Evolutionary conservation across 2,797 vertebrate genomes (phyloP), one percentile per base, ranked within the genome.

Genomic region (Sebastes minor): DNA sequence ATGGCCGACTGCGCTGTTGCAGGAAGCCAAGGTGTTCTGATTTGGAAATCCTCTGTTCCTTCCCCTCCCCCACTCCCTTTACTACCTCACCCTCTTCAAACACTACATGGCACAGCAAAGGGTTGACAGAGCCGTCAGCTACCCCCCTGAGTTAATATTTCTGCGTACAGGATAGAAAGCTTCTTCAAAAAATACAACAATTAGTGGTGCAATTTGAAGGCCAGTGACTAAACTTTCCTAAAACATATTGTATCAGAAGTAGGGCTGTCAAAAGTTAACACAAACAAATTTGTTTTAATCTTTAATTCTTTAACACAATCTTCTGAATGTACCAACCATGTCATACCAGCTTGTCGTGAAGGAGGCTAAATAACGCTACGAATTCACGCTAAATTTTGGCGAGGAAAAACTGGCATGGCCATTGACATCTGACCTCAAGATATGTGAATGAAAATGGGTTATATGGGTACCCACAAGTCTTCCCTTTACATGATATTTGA

Each of bases 71-170:
- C 57, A 52, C 71, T 78, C 87, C 89, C 90, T 81, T 81, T 78
- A 89, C 90, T 90, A 93, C 91, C 93, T 94, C 92, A 92, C 88
- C 90, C 83, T 81, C 67, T 78, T 88, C 81, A 90, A 87, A 93
- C 87, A 92, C 90, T 90, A 89, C 81, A 82, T 81, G 87, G 87
- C 89, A 92, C 89, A 91, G 81, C 70, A 86, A 94, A 92, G 88
- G 87, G 91, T 92, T 91, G 89, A 92, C 91, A 93, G 94, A 95
- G 93, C 92, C 91, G 88, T 91, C 94, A 95, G 94, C 93, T 94
- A 94, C 93, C 94, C 94, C 95, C 94, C 94, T 94, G 94, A 95
- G 93, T 93, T 93, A 89, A 86, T 84, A 87, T 82, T 82, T 88
- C 49, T 86, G 83, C 73, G 33, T 63, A 78, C 66, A 63, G 66